Percentiles rank a stretch among this genome's conserved stretches.
phyloP scores from a whole-genome alignment of 1,140 invertebrate genomes.

The Drosophila ficusphila region DNA sequence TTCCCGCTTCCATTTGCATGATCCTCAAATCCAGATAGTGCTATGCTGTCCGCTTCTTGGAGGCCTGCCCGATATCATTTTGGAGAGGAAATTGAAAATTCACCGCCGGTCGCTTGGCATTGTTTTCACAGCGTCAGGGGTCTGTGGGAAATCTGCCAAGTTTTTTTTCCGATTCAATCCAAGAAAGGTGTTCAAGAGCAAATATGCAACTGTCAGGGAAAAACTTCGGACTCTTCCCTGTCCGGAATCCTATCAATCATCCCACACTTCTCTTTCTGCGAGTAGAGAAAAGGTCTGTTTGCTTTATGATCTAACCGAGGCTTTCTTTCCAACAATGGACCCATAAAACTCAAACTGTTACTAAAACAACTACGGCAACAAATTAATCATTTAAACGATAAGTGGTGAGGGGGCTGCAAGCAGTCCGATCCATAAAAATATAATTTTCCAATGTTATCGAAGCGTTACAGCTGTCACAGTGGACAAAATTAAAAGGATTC shows the following conservation, averaged over 20 bases:
- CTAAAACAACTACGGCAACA: constrained; percentile 12
- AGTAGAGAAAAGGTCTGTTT: neutral
- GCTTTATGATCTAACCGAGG: constrained; percentile 54
- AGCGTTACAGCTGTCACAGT: constrained; percentile 54
- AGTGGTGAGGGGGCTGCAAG: neutral
- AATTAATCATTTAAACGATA: constrained; percentile 57
- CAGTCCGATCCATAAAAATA: constrained; percentile 37
- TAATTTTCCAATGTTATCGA: constrained; percentile 61
- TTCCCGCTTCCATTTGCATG: constrained; percentile 11
- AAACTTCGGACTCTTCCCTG: constrained; percentile 19
- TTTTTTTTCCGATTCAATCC: neutral
- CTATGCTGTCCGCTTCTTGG: neutral
- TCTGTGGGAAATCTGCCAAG: constrained; percentile 46
- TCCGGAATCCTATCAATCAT: constrained; percentile 26
- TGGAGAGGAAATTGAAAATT: constrained; percentile 50
- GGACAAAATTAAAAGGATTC: neutral
- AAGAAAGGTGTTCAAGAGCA: neutral
- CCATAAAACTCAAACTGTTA: constrained; percentile 53
- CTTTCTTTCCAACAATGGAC: constrained; percentile 59
- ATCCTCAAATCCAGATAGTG: constrained; percentile 8
- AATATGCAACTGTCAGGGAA: too few relatives aligned
- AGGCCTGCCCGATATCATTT: constrained; percentile 7
- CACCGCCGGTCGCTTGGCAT: constrained; percentile 24
- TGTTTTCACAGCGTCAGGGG: constrained; percentile 17
- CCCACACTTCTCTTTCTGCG: neutral